phyloP scores from a whole-genome alignment of 2,113 vertebrate genomes.

The Tringa solitaria region DNA sequence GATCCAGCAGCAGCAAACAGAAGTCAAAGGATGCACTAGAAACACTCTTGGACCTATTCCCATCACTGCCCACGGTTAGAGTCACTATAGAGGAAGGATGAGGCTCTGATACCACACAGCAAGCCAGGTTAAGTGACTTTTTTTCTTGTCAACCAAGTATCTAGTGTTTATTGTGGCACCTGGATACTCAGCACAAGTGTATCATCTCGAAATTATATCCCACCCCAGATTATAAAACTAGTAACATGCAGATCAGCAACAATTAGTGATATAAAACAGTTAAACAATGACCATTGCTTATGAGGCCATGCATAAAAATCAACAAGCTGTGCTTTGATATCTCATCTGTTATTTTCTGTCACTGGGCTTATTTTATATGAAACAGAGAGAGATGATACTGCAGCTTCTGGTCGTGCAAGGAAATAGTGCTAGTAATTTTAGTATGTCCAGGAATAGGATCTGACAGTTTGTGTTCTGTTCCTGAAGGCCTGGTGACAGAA shows the following conservation, averaged over 20 bases:
- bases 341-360: neutral
- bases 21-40: neutral
- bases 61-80: neutral
- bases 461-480: neutral
- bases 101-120: neutral
- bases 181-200: neutral
- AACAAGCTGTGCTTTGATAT: neutral
- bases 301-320: neutral
- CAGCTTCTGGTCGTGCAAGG: neutral
- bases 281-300: neutral
- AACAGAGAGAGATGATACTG: neutral
- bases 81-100: neutral
- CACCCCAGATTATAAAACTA: neutral
- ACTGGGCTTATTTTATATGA: neutral
- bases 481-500: neutral
- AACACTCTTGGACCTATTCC: neutral
- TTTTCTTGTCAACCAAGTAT: neutral
- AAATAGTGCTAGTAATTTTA: neutral
- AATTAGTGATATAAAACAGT: neutral
- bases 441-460: neutral
- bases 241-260: neutral
- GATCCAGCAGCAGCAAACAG: neutral
- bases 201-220: neutral
- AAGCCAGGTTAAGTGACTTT: neutral
- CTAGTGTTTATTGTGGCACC: neutral